phyloP scores from a whole-genome alignment of 2,888 invertebrate genomes.

The Venustoraphidia nigricollis region DNA sequence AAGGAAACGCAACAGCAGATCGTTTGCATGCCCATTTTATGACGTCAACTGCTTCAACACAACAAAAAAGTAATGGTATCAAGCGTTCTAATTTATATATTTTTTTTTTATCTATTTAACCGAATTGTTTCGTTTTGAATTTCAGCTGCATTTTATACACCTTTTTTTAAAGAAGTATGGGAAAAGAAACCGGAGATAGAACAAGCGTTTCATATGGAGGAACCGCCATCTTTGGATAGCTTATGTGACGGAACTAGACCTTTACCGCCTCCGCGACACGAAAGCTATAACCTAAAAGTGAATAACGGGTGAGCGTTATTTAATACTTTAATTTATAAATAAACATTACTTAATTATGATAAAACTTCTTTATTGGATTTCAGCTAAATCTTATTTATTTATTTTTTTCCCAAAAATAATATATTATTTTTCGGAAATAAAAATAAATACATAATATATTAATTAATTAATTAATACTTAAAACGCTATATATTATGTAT shows the following conservation, averaged over 20 bases:
- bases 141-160: constrained; percentile 82
- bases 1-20: constrained; percentile 86
- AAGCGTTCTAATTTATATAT: constrained; percentile 1
- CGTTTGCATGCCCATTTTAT: constrained; percentile 81
- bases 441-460: no score
- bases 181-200: constrained; percentile 91
- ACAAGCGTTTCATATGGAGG: constrained; percentile 80
- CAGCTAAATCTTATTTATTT: no score
- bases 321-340: neutral
- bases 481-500: no score
- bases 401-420: no score
- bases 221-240: constrained; percentile 33
- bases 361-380: no score
- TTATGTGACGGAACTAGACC: constrained; percentile 56
- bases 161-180: constrained; percentile 94
- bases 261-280: constrained; percentile 56
- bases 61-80: constrained; percentile 60
- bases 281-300: constrained; percentile 59
- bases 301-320: constrained; percentile 31
- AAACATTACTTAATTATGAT: neutral
- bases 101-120: constrained; percentile 1
- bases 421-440: no score
- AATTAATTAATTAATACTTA: no score
- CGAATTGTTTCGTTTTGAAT: constrained; percentile 11
- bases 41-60: constrained; percentile 71